These are phyloP conservation scores for Dendrolimus pini DNA, from an alignment of 2,888 invertebrate species.

Conservation along the genomic window DNA sequence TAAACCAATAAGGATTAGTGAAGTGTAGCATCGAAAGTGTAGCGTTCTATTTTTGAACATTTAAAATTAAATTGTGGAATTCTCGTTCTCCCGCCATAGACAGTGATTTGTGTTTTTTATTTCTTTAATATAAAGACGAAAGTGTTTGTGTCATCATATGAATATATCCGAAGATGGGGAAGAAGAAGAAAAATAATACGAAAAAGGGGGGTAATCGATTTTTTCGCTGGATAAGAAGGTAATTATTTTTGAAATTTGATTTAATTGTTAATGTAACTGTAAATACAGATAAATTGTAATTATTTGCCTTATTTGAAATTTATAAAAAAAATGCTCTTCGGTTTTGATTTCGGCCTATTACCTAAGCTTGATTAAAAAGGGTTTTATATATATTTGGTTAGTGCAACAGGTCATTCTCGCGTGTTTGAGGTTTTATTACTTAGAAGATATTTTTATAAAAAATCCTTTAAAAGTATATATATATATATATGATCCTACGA, in stretches of 20 bases:
- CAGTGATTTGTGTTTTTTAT: slow-evolving; percentile 27
- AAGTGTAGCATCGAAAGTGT: slow-evolving; percentile 25
- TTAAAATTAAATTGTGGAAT: slow-evolving; percentile 15
- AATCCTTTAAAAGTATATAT: too few relatives aligned
- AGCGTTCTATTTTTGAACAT: slow-evolving; percentile 23
- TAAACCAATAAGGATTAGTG: slow-evolving; percentile 23
- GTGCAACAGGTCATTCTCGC: too few relatives aligned
- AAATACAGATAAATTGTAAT: too few relatives aligned
- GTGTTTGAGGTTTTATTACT: too few relatives aligned
- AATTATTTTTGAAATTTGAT: slow-evolving; percentile 14
- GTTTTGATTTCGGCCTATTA: too few relatives aligned
- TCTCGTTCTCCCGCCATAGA: slow-evolving; percentile 23
- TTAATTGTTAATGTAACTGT: too few relatives aligned
- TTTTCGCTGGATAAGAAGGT: slow-evolving; percentile 71
- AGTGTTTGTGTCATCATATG: slow-evolving; percentile 42
- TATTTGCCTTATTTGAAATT: too few relatives aligned
- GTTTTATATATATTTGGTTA: too few relatives aligned
- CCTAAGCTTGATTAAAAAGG: too few relatives aligned
- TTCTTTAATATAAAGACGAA: slow-evolving; percentile 17
- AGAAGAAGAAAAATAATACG: slow-evolving; percentile 63
- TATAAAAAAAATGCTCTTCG: too few relatives aligned
- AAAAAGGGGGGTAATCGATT: slow-evolving; percentile 61
- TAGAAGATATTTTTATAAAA: too few relatives aligned
- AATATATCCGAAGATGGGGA: slow-evolving; percentile 51
- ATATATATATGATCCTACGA: too few relatives aligned